These are phyloP conservation scores for Notodonta ziczac DNA, from an alignment of 2,888 invertebrate species.

Conservation along the genomic window DNA sequence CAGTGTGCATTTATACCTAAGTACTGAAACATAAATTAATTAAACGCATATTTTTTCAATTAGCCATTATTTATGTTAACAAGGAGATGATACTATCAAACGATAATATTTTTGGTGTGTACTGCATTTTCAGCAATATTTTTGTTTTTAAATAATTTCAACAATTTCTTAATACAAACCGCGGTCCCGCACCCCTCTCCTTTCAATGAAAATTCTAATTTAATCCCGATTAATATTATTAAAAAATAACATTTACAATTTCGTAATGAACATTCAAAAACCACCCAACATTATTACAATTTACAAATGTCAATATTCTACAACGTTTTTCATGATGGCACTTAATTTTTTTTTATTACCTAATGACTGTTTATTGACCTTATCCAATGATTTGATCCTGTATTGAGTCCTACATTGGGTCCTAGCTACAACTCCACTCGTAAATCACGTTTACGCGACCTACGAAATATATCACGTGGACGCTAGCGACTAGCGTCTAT, in stretches of 20 bases:
- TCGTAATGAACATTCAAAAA: neutral
- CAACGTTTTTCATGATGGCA: conserved; percentile 40
- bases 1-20: too few species aligned
- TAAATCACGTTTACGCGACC: too few species aligned
- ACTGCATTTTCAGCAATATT: neutral
- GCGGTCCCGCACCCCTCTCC: neutral
- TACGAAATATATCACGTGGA: too few species aligned
- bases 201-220: neutral
- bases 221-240: neutral
- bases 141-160: neutral
- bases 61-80: too few species aligned
- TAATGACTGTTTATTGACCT: neutral
- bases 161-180: neutral
- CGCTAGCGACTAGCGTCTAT: too few species aligned
- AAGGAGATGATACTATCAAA: too few species aligned
- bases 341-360: conserved; percentile 17
- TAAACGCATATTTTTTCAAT: too few species aligned
- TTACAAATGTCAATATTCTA: conserved; percentile 29
- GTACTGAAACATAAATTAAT: too few species aligned
- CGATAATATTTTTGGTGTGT: too few species aligned
- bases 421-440: too few species aligned
- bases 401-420: too few species aligned
- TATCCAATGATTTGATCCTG: too few species aligned
- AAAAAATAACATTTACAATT: neutral
- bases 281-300: conserved; percentile 20